Conservation (phyloP, 2,797 vertebrate genomes). For the Phataginus tricuspis region DNA sequence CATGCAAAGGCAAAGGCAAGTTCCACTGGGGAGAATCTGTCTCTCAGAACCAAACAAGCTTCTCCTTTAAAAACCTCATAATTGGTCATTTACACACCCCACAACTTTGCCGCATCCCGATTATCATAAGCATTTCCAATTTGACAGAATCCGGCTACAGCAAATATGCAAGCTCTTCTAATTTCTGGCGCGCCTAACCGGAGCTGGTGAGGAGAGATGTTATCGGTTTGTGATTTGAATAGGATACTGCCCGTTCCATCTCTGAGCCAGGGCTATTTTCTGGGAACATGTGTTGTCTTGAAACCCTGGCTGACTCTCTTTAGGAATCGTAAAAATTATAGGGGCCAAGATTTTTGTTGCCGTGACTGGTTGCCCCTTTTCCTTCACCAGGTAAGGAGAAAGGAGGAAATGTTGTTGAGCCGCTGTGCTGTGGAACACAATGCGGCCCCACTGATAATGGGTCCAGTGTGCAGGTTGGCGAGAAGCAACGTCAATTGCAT, state of each 20-base stretch:
- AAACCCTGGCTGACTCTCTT: conserved; percentile 58
- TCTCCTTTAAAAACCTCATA: conserved; percentile 65
- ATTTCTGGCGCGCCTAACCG: conserved; percentile 54
- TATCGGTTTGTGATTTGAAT: conserved; percentile 66
- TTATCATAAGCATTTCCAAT: conserved; percentile 73
- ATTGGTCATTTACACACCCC: conserved; percentile 70
- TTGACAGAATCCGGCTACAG: conserved; percentile 21
- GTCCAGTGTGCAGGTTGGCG: not conserved
- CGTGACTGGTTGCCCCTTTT: rapidly evolving
- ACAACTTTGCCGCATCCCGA: conserved; percentile 1
- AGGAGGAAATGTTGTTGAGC: not conserved
- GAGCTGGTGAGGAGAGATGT: conserved; percentile 12
- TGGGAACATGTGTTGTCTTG: conserved; percentile 1
- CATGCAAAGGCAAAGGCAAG: conserved; percentile 67
- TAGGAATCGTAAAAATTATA: not conserved
- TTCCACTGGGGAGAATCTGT: conserved; percentile 68
- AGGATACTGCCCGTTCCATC: not conserved
- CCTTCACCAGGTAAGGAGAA: not conserved
- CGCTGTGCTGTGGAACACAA: conserved; percentile 11
- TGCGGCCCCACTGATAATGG: not conserved
- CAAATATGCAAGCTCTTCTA: conserved; percentile 40
- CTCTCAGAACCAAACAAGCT: conserved; percentile 74
- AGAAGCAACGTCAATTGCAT: conserved; percentile 45
- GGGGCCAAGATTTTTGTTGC: not conserved
- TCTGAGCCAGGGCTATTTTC: conserved; percentile 40